Conservation (phyloP, 1,140 invertebrate species). For the Bombus affinis region DNA sequence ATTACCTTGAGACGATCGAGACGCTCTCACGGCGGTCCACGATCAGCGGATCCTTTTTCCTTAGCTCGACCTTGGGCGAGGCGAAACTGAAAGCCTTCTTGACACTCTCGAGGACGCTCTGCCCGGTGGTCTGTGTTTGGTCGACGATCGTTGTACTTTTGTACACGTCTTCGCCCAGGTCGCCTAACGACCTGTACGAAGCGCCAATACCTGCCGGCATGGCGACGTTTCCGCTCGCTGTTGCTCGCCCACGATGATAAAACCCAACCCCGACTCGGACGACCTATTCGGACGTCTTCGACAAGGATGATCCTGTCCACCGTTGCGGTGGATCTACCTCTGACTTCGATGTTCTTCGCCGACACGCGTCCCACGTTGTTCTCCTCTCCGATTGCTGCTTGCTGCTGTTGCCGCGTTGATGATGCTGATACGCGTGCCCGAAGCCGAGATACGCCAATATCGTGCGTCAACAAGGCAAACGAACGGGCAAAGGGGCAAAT, state of each 20-base stretch:
- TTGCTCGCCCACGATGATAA: constrained; percentile 59
- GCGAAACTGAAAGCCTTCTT: constrained; percentile 86
- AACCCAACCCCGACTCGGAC: constrained; percentile 13
- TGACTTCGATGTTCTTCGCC: constrained; percentile 1
- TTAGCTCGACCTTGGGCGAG: constrained; percentile 79
- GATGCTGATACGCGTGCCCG: constrained; percentile 68
- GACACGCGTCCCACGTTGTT: constrained; percentile 26
- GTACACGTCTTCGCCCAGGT: constrained; percentile 85
- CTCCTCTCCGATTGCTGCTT: constrained; percentile 39
- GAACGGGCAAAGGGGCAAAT: constrained; percentile 73
- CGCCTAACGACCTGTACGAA: constrained; percentile 86
- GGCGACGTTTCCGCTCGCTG: constrained; percentile 64
- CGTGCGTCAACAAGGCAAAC: constrained; percentile 78
- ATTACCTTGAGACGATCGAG: constrained; percentile 84
- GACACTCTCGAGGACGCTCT: constrained; percentile 84
- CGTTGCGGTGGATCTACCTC: constrained; percentile 46
- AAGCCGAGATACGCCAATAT: constrained; percentile 77
- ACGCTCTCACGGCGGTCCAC: constrained; percentile 80
- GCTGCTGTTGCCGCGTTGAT: constrained; percentile 33
- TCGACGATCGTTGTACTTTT: constrained; percentile 85
- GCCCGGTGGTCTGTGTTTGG: constrained; percentile 81
- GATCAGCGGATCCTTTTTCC: constrained; percentile 83
- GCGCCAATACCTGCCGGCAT: constrained; percentile 85
- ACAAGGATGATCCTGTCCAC: constrained; percentile 53
- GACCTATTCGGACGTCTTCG: constrained; percentile 45